Evolutionary conservation across 1,140 invertebrate genomes (phyloP), one percentile per base, ranked within the genome.

Genomic region (Geopemphigus sp.): DNA sequence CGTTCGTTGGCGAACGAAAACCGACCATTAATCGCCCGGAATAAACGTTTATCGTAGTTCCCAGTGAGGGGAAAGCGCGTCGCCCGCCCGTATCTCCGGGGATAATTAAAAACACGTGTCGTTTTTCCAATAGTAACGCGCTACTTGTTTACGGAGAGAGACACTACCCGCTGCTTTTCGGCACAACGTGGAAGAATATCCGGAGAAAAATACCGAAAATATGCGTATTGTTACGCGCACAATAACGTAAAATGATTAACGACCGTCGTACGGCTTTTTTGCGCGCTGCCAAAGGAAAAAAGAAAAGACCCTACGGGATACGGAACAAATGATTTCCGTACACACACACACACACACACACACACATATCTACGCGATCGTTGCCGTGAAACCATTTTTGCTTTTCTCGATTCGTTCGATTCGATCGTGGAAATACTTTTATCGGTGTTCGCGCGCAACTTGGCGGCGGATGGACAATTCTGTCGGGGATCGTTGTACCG

Each of bases 101-200:
- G 2, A n/a, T 8, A 70, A 70, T 70, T 50, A 70, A 70, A 70
- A 53, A 70, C 45, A 47, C 24, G n/a, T 70, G 68, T 54, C 68
- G 47, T 72, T 53, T 72, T 29, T 17, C 17, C 12, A 54, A 39
- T 39, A 39, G 32, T 39, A 39, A 39, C 8, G 19, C 19, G 53
- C 26, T 29, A 66, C 32, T 45, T 14, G 32, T 45, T 22, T 47
- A n/a, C n/a, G n/a, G 11, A 5, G 45, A 24, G 5, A 17, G 45
- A 17, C 64, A 70, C 66, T 70, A 14, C 24, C 29, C 22, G 47
- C 24, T 5, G 4, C 22, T 50, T 24, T 70, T 70, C 66, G 47
- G 11, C 66, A 70, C 66, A 70, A 70, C 47, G 39, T 24, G 8
- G n/a, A 39, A 64, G 39, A 64, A 32, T 39, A 64, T 64, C 32